Evolutionary conservation across 1,140 invertebrate species (phyloP).

Genomic region (Matsumurasca onukii): DNA sequence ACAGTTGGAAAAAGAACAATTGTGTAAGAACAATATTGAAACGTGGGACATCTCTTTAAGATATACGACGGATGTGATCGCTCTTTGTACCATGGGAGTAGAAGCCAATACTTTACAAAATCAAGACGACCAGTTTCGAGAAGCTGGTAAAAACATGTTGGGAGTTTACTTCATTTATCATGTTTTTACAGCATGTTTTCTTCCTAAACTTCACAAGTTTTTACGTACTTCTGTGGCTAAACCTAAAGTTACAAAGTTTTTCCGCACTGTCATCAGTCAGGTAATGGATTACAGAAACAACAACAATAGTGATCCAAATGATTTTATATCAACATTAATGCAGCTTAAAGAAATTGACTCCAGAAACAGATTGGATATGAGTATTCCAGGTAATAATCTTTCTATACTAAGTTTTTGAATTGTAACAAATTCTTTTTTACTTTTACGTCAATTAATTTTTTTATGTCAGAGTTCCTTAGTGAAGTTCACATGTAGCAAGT

Average conservation of each 20-base stretch:
- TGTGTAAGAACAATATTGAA: not conserved
- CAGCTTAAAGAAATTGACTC: slow-evolving; percentile 5
- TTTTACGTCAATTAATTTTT: too few relatives aligned
- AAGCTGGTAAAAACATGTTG: not conserved
- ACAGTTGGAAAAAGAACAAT: not conserved
- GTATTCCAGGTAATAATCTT: not conserved
- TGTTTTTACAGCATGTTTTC: slow-evolving; percentile 8
- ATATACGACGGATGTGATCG: slow-evolving; percentile 8
- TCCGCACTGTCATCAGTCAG: not conserved
- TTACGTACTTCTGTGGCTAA: not conserved
- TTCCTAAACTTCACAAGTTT: slow-evolving; percentile 2
- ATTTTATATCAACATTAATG: not conserved
- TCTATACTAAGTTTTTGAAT: not conserved
- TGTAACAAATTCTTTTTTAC: too few relatives aligned
- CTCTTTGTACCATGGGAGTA: slow-evolving; percentile 3
- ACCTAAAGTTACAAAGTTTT: slow-evolving; percentile 10
- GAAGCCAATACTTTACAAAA: not conserved
- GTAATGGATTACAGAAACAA: not conserved
- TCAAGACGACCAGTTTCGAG: slow-evolving; percentile 1
- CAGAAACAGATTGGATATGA: not conserved
- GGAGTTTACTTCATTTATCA: slow-evolving; percentile 5
- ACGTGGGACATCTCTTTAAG: not conserved
- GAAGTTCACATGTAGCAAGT: too few relatives aligned
- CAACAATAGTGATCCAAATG: not conserved
- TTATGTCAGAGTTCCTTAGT: too few relatives aligned